Conservation (phyloP, 2,113 vertebrate genomes). For the Noturus placidus region DNA sequence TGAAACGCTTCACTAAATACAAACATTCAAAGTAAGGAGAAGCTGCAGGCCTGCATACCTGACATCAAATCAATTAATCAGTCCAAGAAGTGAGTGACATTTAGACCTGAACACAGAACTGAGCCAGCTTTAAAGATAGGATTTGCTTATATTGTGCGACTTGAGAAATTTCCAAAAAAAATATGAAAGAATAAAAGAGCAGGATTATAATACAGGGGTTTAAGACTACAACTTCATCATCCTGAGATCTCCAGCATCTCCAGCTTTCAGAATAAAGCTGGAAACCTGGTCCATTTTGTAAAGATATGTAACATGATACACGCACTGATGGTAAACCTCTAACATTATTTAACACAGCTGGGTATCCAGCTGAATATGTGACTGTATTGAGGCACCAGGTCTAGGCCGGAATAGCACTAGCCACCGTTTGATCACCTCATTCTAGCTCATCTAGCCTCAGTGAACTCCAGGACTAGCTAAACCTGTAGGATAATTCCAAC, state of each 20-base stretch:
- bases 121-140: neutral
- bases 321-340: neutral
- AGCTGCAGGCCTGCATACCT: neutral
- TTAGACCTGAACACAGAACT: neutral
- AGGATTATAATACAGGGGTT: neutral
- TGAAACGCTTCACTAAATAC: constrained; percentile 36
- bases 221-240: constrained; percentile 15
- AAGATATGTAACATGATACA: constrained; percentile 25
- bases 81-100: neutral
- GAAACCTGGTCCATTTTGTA: constrained; percentile 20
- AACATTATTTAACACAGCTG: neutral
- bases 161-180: constrained; percentile 1
- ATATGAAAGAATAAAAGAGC: constrained; percentile 18
- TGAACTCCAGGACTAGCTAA: neutral
- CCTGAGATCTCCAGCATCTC: constrained; percentile 42
- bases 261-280: constrained; percentile 24
- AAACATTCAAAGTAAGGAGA: constrained; percentile 32
- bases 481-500: neutral
- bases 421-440: neutral
- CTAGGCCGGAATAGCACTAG: constrained; percentile 11
- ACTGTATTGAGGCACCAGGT: neutral
- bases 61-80: neutral
- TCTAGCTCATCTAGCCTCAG: neutral
- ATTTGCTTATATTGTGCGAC: neutral
- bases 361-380: neutral